Conservation (phyloP, 2,888 invertebrate species). For the Drosophila bunnanda region DNA sequence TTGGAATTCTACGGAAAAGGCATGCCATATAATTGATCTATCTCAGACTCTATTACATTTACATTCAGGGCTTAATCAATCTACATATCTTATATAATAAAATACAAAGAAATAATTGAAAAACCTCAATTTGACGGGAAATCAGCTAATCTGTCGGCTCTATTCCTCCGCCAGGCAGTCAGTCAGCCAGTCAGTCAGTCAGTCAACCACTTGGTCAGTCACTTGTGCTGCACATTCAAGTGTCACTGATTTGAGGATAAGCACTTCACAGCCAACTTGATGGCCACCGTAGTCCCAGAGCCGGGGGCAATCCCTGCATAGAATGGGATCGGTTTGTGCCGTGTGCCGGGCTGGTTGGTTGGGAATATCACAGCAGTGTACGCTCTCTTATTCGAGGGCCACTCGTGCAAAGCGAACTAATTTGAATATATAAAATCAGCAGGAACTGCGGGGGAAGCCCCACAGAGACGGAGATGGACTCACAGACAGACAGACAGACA, state of each 20-base stretch:
- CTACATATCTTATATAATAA: neutral
- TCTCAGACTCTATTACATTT: neutral
- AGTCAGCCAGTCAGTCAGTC: constrained; percentile 38
- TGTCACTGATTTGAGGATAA: constrained; percentile 82
- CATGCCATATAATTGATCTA: neutral
- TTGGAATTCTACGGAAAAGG: neutral
- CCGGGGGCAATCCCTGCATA: neutral
- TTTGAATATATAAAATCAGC: constrained; percentile 81
- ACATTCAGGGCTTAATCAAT: too few relatives aligned
- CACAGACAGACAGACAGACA: neutral
- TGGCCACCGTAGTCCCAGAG: constrained; percentile 53
- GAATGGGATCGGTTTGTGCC: constrained; percentile 24
- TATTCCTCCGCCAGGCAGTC: neutral
- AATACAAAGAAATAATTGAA: neutral
- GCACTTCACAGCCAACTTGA: constrained; percentile 81
- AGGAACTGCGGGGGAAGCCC: constrained; percentile 41
- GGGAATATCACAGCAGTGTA: constrained; percentile 70
- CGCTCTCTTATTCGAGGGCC: constrained; percentile 74
- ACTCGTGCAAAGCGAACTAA: constrained; percentile 81
- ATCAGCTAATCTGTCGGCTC: constrained; percentile 3
- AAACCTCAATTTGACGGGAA: neutral
- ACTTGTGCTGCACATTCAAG: constrained; percentile 81
- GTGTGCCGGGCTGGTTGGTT: constrained; percentile 38
- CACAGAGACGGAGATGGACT: constrained; percentile 16
- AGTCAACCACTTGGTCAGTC: constrained; percentile 76